Evolutionary conservation across 2,888 invertebrate species (phyloP).

Genomic region (Meteorus cinctellus): DNA sequence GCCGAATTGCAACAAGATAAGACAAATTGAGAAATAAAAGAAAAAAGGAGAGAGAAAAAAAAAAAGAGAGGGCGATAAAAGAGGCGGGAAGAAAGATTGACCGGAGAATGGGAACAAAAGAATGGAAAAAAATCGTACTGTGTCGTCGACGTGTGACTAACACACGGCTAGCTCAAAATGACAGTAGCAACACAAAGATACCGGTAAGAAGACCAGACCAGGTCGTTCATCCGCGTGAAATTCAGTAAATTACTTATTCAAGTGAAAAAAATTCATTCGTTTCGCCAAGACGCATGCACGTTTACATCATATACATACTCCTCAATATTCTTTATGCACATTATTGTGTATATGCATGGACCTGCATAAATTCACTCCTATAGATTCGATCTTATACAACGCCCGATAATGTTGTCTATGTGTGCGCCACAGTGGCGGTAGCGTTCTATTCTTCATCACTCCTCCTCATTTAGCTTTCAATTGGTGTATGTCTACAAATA

Average conservation of each 20-base stretch:
- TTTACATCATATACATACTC: not conserved
- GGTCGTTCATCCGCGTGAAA: not conserved
- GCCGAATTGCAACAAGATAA: not conserved
- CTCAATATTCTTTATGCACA: not conserved
- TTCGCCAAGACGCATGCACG: conserved; percentile 1
- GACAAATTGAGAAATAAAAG: not conserved
- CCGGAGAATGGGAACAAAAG: not conserved
- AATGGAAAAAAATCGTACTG: conserved; percentile 21
- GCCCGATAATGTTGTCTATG: conserved; percentile 54
- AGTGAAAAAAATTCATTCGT: not conserved
- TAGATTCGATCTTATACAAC: conserved; percentile 48
- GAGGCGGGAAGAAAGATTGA: not conserved
- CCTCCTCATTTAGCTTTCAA: conserved; percentile 26
- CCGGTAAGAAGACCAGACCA: not conserved
- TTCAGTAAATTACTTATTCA: not conserved
- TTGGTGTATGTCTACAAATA: not conserved
- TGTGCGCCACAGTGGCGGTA: conserved; percentile 42
- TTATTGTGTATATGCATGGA: conserved; percentile 5
- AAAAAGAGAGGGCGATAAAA: no score
- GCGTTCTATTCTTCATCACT: conserved; percentile 49
- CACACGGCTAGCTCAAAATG: conserved; percentile 52
- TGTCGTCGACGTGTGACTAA: conserved; percentile 28
- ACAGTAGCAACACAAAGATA: conserved; percentile 33
- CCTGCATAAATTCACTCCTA: not conserved
- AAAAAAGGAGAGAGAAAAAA: no score